A percentile compares a stretch with the other conserved stretches of the same genome.
Evolutionary conservation across 53 echinoderm and acorn worm genomes (phyloP).

Genomic region (Stichopus horrens): DNA sequence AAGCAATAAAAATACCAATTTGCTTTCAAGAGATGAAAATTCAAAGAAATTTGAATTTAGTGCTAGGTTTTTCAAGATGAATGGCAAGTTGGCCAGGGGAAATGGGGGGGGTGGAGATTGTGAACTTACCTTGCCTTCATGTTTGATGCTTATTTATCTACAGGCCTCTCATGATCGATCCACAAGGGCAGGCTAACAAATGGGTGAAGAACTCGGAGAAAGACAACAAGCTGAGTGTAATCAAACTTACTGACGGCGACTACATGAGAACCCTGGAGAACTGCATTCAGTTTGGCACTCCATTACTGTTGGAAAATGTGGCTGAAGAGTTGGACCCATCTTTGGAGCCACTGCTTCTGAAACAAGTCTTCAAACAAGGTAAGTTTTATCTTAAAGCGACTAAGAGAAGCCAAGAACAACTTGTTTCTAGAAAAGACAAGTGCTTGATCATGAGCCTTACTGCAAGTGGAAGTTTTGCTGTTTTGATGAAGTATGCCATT

Average conservation of each 20-base stretch:
- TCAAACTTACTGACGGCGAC: conserved; percentile 97
- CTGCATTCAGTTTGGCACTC: conserved; percentile 98
- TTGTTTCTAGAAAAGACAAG: too few relatives aligned
- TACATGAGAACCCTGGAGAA: conserved; percentile 99
- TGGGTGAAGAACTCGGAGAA: conserved; percentile 99
- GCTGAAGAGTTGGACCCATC: conserved; percentile 95
- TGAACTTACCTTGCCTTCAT: background rate
- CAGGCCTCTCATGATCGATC: conserved; percentile 99
- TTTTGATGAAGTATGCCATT: too few relatives aligned
- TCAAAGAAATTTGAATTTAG: too few relatives aligned
- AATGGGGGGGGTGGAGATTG: background rate
- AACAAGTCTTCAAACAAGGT: conserved; percentile 99
- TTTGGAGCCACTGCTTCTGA: conserved; percentile 89
- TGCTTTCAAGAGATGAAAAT: too few relatives aligned
- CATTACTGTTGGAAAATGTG: conserved; percentile 94
- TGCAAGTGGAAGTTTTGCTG: too few relatives aligned
- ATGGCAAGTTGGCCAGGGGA: background rate
- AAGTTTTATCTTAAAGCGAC: background rate
- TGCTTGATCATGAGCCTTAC: too few relatives aligned
- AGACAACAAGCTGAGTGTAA: conserved; percentile 95
- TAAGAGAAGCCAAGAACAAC: too few relatives aligned
- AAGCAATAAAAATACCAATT: too few relatives aligned
- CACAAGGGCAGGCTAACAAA: conserved; percentile 98
- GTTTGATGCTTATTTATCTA: background rate
- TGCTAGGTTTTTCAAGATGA: too few relatives aligned